Evolutionary conservation across 2,888 invertebrate species (phyloP).

Genomic region (Ceriagrion tenellum): DNA sequence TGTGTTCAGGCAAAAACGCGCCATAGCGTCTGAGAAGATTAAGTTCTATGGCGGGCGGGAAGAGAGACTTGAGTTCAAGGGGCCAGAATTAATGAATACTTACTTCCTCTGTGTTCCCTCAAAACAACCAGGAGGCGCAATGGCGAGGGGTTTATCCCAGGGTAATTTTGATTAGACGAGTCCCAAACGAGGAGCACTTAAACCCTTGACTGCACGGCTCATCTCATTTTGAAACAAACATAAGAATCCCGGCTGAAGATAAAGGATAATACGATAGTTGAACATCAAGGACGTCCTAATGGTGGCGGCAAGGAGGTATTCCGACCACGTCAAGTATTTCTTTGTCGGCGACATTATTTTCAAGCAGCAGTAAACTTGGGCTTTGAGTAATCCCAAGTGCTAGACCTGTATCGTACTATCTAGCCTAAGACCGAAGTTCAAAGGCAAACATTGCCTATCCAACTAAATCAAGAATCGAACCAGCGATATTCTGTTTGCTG

Average conservation of each 20-base stretch:
- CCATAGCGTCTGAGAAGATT: constrained; percentile 23
- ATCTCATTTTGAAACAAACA: neutral
- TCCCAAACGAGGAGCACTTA: neutral
- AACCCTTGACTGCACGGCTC: neutral
- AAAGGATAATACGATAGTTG: neutral
- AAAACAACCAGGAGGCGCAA: neutral
- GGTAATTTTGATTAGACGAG: constrained; percentile 1
- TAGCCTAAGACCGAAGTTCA: too few species aligned
- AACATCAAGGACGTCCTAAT: neutral
- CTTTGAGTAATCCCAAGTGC: too few species aligned
- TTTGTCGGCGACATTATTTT: too few species aligned
- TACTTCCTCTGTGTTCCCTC: neutral
- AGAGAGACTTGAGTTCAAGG: neutral
- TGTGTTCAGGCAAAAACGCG: neutral
- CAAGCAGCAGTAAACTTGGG: too few species aligned
- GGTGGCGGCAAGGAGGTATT: neutral
- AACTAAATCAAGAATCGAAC: too few species aligned
- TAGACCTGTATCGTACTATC: too few species aligned
- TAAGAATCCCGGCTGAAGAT: neutral
- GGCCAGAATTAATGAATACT: constrained; percentile 35
- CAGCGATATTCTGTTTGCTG: too few species aligned
- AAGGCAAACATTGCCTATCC: too few species aligned
- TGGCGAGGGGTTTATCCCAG: neutral
- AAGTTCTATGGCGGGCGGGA: neutral
- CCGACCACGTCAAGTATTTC: neutral